Evolutionary conservation across 2,113 vertebrate species (phyloP).

Genomic region (Glaucomys volans): DNA sequence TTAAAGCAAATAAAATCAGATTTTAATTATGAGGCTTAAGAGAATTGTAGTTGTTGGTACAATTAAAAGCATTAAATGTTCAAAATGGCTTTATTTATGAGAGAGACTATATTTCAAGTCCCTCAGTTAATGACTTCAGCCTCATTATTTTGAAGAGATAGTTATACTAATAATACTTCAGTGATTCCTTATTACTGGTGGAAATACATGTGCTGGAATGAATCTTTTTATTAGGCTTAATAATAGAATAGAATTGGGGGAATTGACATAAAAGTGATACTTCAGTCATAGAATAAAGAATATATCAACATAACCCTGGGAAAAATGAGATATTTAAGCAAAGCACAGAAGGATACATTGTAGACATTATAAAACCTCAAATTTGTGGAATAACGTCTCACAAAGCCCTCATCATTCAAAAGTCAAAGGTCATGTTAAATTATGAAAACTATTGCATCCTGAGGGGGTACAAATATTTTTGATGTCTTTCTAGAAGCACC

Average conservation of each 20-base stretch:
- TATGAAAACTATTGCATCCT: slow-evolving; percentile 69
- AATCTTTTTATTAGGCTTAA: slow-evolving; percentile 15
- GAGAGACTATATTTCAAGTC: background rate
- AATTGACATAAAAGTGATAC: slow-evolving; percentile 51
- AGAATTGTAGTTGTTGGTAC: background rate
- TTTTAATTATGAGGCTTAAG: slow-evolving; percentile 19
- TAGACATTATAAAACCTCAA: slow-evolving; percentile 35
- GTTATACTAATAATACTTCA: background rate
- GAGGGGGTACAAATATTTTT: background rate
- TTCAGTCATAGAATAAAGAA: slow-evolving; percentile 65
- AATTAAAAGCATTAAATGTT: slow-evolving; percentile 13
- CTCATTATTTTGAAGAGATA: slow-evolving; percentile 22
- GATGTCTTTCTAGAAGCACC: slow-evolving; percentile 20
- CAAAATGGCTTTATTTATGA: background rate
- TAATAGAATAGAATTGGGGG: slow-evolving; percentile 50
- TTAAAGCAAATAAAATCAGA: slow-evolving; percentile 13
- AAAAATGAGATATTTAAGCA: slow-evolving; percentile 66
- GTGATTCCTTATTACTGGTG: background rate
- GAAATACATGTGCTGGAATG: background rate
- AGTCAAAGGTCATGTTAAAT: slow-evolving; percentile 41
- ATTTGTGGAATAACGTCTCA: slow-evolving; percentile 77
- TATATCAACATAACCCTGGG: background rate
- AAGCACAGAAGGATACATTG: slow-evolving; percentile 58
- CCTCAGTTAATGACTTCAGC: slow-evolving; percentile 30
- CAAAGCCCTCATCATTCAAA: slow-evolving; percentile 68